Conservation (phyloP, 1,140 invertebrate species). For the Orchesella cincta region DNA sequence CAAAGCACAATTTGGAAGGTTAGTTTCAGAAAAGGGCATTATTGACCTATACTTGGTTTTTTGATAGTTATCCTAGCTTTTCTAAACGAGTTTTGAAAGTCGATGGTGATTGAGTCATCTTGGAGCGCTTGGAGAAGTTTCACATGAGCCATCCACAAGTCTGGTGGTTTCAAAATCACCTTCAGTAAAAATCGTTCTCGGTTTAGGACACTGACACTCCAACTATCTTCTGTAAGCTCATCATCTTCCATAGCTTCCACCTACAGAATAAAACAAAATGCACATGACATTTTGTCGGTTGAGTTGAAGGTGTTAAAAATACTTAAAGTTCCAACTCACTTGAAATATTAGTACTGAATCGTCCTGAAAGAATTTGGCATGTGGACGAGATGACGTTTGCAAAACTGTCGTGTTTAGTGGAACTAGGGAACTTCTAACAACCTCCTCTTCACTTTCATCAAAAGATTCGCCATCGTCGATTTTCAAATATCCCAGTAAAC, state of each 20-base stretch:
- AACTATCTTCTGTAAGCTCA: conserved; percentile 20
- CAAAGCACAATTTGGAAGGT: background rate
- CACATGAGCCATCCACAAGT: conserved; percentile 36
- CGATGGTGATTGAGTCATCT: conserved; percentile 21
- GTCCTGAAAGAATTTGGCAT: conserved; percentile 23
- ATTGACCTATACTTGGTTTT: conserved; percentile 31
- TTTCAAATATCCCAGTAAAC: conserved; percentile 7
- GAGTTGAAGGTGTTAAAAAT: background rate
- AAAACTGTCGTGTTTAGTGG: background rate
- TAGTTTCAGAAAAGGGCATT: background rate
- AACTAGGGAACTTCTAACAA: conserved; percentile 15
- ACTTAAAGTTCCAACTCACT: background rate
- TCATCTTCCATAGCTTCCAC: background rate
- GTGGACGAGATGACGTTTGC: background rate
- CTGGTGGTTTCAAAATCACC: conserved; percentile 34
- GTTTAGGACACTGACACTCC: conserved; percentile 25
- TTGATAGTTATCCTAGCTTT: conserved; percentile 26
- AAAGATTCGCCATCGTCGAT: conserved; percentile 6
- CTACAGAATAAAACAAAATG: background rate
- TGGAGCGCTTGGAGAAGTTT: conserved; percentile 13
- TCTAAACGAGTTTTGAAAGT: conserved; percentile 29
- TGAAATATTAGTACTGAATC: background rate
- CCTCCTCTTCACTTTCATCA: background rate
- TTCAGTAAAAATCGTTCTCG: conserved; percentile 31
- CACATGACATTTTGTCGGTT: background rate